Base-by-base conservation (phyloP, 2,797 vertebrate species). In the Buphagus erythrorhynchus region DNA sequence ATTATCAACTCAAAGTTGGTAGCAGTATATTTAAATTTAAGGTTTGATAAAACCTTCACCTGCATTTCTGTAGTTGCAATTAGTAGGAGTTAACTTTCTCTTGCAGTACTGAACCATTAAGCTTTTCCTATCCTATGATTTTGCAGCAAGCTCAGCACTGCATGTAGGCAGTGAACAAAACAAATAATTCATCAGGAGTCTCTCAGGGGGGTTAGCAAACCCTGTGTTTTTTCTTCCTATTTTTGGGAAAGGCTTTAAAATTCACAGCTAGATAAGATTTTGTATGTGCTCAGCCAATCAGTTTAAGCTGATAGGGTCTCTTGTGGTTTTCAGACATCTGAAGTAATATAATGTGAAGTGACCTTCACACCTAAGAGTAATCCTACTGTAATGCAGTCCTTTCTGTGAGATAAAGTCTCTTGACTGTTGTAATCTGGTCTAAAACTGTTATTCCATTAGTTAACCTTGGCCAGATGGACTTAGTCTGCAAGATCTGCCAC, bases 281-380 rank as follows among this genome's bases (percentile, higher is more conserved):
- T 67, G 43, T 52, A 63, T 11, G 20, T 69, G 51, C 43, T 95
- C 55, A 62, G 36, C 51, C n/a, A n/a, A n/a, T n/a, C n/a, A n/a
- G 54, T 51, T 93, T 78, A 55, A 66, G 66, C 49, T 76, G 33
- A 22, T 54, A 13, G 83, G 77, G 38, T 69, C 55, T 91, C 62
- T 69, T 65, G 42, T 82, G 62, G 48, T 92, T 77, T 78, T 88
- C 63, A 82, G 67, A 66, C 40, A 16, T 63, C 55, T 57, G 13
- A 76, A 76, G 46, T 58, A 40, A 43, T 65, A 31, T 26, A 49
- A 46, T 28, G 33, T 45, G 51, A 78, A 90, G 62, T 68, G 80
- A 79, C 90, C 80, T 90, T 86, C 65, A 48, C 35, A 55, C 16
- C 48, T 26, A 21, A 46, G 42, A 65, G n/a, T 81, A 83, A 85